These are phyloP conservation scores for Pipa parva DNA, from an alignment of 2,113 vertebrate species.

Conservation along the genomic window DNA sequence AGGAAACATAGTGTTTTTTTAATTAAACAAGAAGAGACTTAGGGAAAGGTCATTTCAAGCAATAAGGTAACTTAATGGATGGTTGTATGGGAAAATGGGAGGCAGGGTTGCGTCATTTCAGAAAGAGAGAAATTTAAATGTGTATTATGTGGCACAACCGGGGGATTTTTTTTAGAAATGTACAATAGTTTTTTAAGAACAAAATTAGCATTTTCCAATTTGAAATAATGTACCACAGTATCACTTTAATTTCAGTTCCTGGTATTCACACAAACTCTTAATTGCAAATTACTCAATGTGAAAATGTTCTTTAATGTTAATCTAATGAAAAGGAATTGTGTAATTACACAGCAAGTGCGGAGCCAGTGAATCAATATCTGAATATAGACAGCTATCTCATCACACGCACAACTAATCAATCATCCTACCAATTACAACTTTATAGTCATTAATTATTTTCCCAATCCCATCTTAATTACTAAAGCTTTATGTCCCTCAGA, in stretches of 20 bases:
- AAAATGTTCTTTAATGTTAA: conserved; percentile 44
- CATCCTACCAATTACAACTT: conserved; percentile 43
- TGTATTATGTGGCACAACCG: no score
- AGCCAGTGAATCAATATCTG: conserved; percentile 35
- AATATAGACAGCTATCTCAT: conserved; percentile 44
- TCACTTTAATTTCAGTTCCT: conserved; percentile 27
- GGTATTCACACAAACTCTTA: conserved; percentile 31
- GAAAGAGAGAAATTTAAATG: no score
- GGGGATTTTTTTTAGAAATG: no score
- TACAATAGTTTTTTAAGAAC: no score
- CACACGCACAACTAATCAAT: conserved; percentile 42
- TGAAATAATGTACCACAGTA: conserved; percentile 14
- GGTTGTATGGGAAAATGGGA: no score
- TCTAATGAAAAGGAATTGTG: conserved; percentile 44
- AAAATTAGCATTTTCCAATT: no score
- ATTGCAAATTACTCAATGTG: conserved; percentile 43
- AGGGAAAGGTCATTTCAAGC: no score
- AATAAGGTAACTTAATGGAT: no score
- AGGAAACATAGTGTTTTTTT: no score
- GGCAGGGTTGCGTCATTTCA: no score
- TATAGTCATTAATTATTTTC: conserved; percentile 44
- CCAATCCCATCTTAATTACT: conserved; percentile 41
- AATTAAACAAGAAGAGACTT: no score
- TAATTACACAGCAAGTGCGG: conserved; percentile 32
- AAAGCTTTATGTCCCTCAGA: conserved; percentile 26